Conservation (phyloP, 2,797 vertebrate species). For the Discoglossus pictus region DNA sequence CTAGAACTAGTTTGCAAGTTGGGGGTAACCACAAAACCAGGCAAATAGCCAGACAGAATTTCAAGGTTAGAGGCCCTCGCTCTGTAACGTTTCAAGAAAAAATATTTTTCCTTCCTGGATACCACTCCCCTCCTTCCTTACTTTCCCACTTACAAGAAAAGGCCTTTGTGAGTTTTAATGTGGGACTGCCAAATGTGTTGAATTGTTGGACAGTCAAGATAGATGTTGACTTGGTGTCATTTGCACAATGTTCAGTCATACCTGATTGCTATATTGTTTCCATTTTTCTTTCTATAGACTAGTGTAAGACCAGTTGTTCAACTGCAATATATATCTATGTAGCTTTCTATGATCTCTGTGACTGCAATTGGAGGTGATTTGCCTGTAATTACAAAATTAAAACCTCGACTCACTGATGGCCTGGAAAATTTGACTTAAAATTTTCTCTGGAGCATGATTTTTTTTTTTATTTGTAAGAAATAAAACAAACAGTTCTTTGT, state of each 20-base stretch:
- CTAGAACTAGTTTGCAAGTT: conserved; percentile 44
- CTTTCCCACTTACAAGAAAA: conserved; percentile 37
- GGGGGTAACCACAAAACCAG: conserved; percentile 49
- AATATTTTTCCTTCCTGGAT: conserved; percentile 49
- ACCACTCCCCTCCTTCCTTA: conserved; percentile 45
- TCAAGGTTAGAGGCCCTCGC: conserved; percentile 46
- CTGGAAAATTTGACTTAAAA: too few species aligned
- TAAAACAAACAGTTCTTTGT: too few species aligned
- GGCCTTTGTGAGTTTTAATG: conserved; percentile 43
- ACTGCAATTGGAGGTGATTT: neutral
- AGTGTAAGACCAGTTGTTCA: neutral
- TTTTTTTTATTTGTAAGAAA: too few species aligned
- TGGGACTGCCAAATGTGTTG: conserved; percentile 34
- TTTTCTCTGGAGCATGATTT: too few species aligned
- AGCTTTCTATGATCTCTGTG: conserved; percentile 1
- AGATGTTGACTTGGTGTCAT: conserved; percentile 10
- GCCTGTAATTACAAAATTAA: neutral
- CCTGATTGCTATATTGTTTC: conserved; percentile 3
- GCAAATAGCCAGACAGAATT: conserved; percentile 45
- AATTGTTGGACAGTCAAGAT: conserved; percentile 31
- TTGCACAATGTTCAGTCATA: conserved; percentile 1
- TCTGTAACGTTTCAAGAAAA: conserved; percentile 42
- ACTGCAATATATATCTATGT: neutral
- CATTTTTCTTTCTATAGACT: neutral
- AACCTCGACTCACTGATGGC: neutral